Evolutionary conservation across 2,797 vertebrate genomes (phyloP), one percentile per base, ranked within the genome.

Genomic region (Champsocephalus esox): DNA sequence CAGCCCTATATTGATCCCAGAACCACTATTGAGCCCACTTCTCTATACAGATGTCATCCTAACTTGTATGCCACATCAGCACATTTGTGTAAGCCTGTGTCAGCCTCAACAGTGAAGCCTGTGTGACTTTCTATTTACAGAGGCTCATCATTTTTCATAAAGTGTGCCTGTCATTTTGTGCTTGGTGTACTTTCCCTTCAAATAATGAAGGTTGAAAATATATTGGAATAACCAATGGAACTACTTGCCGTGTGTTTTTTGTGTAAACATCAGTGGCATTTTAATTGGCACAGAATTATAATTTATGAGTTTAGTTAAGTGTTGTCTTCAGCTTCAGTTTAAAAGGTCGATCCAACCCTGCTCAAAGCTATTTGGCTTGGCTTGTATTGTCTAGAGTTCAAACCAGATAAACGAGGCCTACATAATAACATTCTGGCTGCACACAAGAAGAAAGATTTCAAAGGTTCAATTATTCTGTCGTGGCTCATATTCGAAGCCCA

Each of bases 121-220:
- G 50, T 9, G 0, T 14, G 2, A 3, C 49, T 60, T 5, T 32
- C 21, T 13, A 50, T 52, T 17, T 49, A 1, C 3, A 24, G 12
- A 46, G 12, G 43, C 54, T 24, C 1, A 13, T 7, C 0, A 38
- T 68, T 63, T 68, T 68, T 46, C 28, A 41, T 58, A 3, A 12
- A 32, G 4, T n/a, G 13, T 11, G 5, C 17, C 8, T 16, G 12
- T 45, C 34, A 34, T 19, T 17, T 19, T 66, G 16, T 52, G 16
- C 12, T 21, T 44, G 7, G 9, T 34, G 11, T 70, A 6, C 50
- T 75, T 51, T 57, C 38, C 50, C 71, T 51, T 57, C 38, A 70
- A 68, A 54, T 13, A 65, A 17, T 64, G 38, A 38, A 21, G 11
- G 59, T 64, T 13, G 32, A 41, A 70, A 50, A 58, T 13, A 16